Base-by-base conservation (phyloP, 2,888 invertebrate species). In the Euplagia quadripunctaria region DNA sequence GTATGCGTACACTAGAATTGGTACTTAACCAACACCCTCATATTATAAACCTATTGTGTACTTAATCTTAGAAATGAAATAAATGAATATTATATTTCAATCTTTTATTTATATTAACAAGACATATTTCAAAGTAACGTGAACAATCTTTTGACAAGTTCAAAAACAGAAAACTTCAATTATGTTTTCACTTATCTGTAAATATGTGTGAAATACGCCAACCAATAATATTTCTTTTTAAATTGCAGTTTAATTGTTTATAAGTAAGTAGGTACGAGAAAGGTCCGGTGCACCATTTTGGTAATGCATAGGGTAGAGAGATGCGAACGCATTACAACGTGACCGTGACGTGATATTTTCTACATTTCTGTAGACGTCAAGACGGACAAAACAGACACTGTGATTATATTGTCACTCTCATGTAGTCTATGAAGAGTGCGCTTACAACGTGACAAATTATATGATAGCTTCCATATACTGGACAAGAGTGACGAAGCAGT, bases 161-260 rank as follows among this genome's bases (percentile, higher is more conserved):
- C 51, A 66, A 66, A 41, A 41, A 61, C 61, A 31, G 20, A 1
- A 31, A 61, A 61, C 31, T 61, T 14, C 61, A 51, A 66, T 41
- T 66, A 66, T 66, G 5, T 31, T 41, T 66, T 66, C 51, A 66
- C 17, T 49, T 66, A 51, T 16, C n/a, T 66, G 49, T 49, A 31
- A 43, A 49, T 8, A 51, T 9, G 66, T 12, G 16, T 49, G 46
- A 66, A 66, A 20, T 9, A 11, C 9, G 16, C 16, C 16, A 61
- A 20, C 20, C 6, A 61, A 61, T 9, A 9, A 58, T 20, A n/a
- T 11, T 20, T 51, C 12, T 51, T 3, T 51, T 51, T 14, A 31
- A 61, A 14, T 61, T 20, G 9, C 61, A 14, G 31, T 20, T 12
- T 61, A n/a, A n/a, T n/a, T n/a, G n/a, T 61, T 20, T n/a, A n/a